Base-by-base conservation (phyloP, 2,888 invertebrate genomes). In the Phytoseiulus persimilis region DNA sequence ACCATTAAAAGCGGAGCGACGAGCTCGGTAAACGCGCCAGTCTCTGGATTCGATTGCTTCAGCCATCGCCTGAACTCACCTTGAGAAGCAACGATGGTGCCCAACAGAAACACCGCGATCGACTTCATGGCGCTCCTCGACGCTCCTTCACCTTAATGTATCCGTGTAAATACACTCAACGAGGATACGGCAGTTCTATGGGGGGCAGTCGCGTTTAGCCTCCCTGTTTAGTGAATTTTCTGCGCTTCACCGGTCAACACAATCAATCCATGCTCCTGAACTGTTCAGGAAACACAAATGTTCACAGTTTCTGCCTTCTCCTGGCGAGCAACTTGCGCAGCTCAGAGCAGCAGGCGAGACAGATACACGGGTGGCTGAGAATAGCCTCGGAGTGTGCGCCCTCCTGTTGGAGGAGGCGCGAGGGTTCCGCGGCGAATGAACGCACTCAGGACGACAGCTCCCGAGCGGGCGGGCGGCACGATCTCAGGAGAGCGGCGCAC, bases 321-420 rank as follows among this genome's bases (percentile, higher is more conserved):
- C 65, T 65, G 65, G 65, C 65, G 65, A 65, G 65, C 65, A 65
- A 65, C 65, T 65, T 65, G 65, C 65, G 65, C 65, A 65, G 65
- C 65, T 65, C 65, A 65, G 65, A 65, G 65, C 65, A 65, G 65
- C 65, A 65, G 65, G 65, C 65, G 65, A 65, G 65, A 65, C 65
- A 65, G 65, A 65, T 23, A 65, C 65, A 65, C 65, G 65, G 65
- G 65, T 65, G 65, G 65, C 65, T 65, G 65, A 65, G 65, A 65
- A 65, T 65, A 65, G 65, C 65, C 65, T 65, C 65, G 65, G 65
- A 65, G 65, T 65, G 65, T 65, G 65, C 18, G 65, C 65, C 65
- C 65, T 65, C 65, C 65, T 65, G 65, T 65, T 65, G 65, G 65
- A 65, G 65, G 65, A 65, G 65, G 65, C 65, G 65, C 65, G 65